These are phyloP conservation scores for Rhodophaea formosa DNA, from an alignment of 2,888 invertebrate genomes.

Conservation along the genomic window DNA sequence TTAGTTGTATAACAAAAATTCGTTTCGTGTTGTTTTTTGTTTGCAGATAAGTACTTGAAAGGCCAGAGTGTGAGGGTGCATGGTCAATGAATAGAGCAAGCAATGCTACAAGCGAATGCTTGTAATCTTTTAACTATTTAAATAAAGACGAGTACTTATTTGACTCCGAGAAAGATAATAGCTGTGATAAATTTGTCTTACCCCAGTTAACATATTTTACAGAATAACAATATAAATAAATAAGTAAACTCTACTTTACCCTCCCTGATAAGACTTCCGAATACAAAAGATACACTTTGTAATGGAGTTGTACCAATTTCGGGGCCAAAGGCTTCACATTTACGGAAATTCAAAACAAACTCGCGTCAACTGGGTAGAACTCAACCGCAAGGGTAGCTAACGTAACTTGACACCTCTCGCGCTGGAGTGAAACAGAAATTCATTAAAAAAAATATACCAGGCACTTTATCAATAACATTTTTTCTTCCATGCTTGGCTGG, in stretches of 20 bases:
- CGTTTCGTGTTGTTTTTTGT: too few species aligned
- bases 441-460: too few species aligned
- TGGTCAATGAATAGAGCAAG: too few species aligned
- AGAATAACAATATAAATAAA: not conserved
- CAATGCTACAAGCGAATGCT: too few species aligned
- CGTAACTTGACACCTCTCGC: constrained; percentile 22
- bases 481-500: too few species aligned
- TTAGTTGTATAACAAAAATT: too few species aligned
- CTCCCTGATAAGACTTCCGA: not conserved
- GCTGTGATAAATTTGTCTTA: not conserved
- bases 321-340: constrained; percentile 27
- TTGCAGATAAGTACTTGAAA: too few species aligned
- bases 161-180: not conserved
- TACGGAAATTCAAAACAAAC: constrained; percentile 37
- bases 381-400: constrained; percentile 27
- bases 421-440: too few species aligned
- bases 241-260: not conserved
- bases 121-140: too few species aligned
- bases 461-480: too few species aligned
- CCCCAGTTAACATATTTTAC: not conserved
- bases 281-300: constrained; percentile 20
- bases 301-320: constrained; percentile 23
- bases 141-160: too few species aligned
- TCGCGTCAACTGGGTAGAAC: constrained; percentile 31
- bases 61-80: too few species aligned